phyloP scores from a whole-genome alignment of 2,113 vertebrate species.

The Amphiprion percula region DNA sequence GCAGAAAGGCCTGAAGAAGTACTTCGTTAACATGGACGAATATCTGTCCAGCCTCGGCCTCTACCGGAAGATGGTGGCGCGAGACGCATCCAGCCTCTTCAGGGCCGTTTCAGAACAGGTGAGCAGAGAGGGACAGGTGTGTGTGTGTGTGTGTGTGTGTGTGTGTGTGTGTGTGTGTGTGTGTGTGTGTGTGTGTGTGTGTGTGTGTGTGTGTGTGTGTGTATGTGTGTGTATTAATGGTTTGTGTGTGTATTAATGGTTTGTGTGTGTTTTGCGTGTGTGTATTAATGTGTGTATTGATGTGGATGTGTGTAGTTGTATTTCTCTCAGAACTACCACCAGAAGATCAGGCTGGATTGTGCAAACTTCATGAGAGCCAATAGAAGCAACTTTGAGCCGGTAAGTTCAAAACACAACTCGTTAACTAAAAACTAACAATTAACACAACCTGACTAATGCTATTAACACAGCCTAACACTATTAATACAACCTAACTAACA shows the following conservation, averaged over 20 bases:
- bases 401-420: constrained; percentile 80
- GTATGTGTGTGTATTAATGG: no score
- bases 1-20: constrained; percentile 94
- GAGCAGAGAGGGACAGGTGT: constrained; percentile 29
- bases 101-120: constrained; percentile 97
- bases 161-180: not conserved
- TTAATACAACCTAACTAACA: no score
- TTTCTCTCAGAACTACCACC: constrained; percentile 90
- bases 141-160: not conserved
- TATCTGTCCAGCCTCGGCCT: constrained; percentile 92
- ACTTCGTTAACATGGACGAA: constrained; percentile 95
- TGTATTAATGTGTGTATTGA: not conserved
- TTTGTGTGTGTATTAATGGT: no score
- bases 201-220: no score
- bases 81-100: constrained; percentile 96
- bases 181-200: not conserved
- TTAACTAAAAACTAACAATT: no score
- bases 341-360: constrained; percentile 89
- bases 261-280: no score
- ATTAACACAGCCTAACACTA: no score
- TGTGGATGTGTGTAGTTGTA: constrained; percentile 61
- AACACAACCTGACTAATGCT: no score
- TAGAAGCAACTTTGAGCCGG: constrained; percentile 89
- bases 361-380: constrained; percentile 91
- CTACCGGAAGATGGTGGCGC: constrained; percentile 94